Conservation (phyloP, 2,113 vertebrate genomes). For the Hippocampus mohnikei region DNA sequence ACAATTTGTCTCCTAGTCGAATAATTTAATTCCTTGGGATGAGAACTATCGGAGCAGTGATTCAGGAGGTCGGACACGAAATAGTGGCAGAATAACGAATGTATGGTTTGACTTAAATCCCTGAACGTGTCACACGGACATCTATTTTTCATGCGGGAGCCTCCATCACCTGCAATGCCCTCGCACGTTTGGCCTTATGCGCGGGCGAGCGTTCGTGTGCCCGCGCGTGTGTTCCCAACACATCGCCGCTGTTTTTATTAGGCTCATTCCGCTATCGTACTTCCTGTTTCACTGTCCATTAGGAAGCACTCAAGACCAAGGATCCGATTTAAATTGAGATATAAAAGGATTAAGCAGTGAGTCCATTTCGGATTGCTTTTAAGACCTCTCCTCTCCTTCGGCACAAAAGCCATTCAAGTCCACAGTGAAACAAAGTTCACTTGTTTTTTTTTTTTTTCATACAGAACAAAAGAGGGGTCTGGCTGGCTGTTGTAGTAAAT, state of each 20-base stretch:
- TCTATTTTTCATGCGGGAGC: constrained; percentile 18
- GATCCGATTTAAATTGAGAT: constrained; percentile 52
- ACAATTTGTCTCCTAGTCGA: neutral
- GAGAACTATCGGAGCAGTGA: neutral
- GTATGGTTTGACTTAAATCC: constrained; percentile 14
- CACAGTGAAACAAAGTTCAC: constrained; percentile 8
- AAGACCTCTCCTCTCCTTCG: constrained; percentile 20
- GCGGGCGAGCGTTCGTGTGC: neutral
- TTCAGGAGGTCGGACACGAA: neutral
- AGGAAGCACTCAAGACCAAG: constrained; percentile 67
- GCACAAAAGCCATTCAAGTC: constrained; percentile 17
- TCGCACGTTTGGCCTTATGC: neutral
- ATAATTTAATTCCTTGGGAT: constrained; percentile 7
- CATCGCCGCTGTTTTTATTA: constrained; percentile 21
- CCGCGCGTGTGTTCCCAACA: constrained; percentile 5
- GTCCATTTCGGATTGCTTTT: constrained; percentile 53
- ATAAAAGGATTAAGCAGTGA: constrained; percentile 68
- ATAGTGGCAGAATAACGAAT: neutral
- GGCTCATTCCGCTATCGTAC: constrained; percentile 32
- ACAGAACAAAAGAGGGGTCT: neutral
- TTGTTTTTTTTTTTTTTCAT: neutral
- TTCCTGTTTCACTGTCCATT: constrained; percentile 55
- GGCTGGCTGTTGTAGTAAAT: constrained; percentile 3
- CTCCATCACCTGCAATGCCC: neutral
- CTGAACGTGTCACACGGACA: neutral